Percentiles rank a stretch among this genome's conserved stretches.
Conservation (phyloP, 2,888 invertebrate genomes). For the Conus canariensis region DNA sequence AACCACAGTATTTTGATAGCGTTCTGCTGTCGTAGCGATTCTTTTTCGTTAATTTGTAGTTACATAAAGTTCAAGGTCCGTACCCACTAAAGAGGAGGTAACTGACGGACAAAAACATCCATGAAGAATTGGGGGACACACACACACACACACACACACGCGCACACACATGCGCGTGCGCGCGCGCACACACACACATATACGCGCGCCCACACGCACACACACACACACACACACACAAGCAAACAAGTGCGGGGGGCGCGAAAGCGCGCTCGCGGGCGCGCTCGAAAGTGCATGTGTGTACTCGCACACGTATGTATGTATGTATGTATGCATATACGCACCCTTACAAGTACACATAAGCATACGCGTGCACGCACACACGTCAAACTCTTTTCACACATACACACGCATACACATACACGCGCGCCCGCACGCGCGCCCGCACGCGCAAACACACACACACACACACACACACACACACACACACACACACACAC, state of each 20-base stretch:
- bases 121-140: neutral
- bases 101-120: too few relatives aligned
- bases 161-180: neutral
- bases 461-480: neutral
- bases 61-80: too few relatives aligned
- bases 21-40: too few relatives aligned
- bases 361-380: neutral
- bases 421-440: neutral
- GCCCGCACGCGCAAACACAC: neutral
- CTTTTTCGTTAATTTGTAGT: too few relatives aligned
- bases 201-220: neutral
- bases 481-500: neutral
- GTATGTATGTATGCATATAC: neutral
- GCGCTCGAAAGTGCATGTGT: neutral
- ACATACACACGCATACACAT: neutral
- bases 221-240: neutral
- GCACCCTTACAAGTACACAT: neutral
- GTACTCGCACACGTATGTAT: neutral
- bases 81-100: too few relatives aligned
- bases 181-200: neutral
- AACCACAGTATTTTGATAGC: too few relatives aligned
- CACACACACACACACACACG: constrained; percentile 13
- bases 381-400: neutral
- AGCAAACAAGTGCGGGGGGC: neutral
- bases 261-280: neutral